Evolutionary conservation across 2,888 invertebrate species (phyloP), one percentile per base, ranked within the genome.

Genomic region (Melieria crassipennis): DNA sequence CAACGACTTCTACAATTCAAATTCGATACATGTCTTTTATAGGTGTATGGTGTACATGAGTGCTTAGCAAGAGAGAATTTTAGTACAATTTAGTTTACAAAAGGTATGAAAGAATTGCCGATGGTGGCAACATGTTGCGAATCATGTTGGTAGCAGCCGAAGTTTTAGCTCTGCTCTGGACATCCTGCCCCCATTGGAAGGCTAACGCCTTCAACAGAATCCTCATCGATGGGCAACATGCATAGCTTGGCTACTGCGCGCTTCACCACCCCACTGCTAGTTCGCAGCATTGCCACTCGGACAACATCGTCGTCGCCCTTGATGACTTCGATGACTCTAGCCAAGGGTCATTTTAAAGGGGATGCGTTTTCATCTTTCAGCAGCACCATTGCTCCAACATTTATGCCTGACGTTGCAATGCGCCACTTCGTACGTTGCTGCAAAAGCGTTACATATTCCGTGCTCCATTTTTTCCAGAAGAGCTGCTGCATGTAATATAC

Each of bases 341-440:
- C 76, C 1, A 78, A 58, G 43, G 69, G 73, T 73, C 75, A 76
- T 50, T 73, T 75, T 5, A 75, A 57, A 7, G 63, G 71, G 5
- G 30, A 30, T 30, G 30, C 30, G 30, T 30, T 30, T 30, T 30
- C 30, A 30, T 30, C 30, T 30, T 60, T 63, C n/a, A 70, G 7
- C n/a, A 72, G 11, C 0, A 68, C 73, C 45, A 73, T 64, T 11
- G 47, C 11, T 7, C 65, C 46, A 43, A 55, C 13, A 2, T 11
- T 6, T 13, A 70, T 55, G 11, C 56, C 67, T 13, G 55, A 5
- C 10, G 30, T 45, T 46, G 64, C 46, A 7, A 69, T 46, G 6
- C 67, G 69, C 75, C 76, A 76, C 50, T 76, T 77, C 3, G 46
- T 55, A n/a, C 74, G 70, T 50, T 78, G 69, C 65, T 76, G 74